Evolutionary conservation across 2,113 vertebrate species (phyloP), one percentile per base, ranked within the genome.

Genomic region (Solea solea): DNA sequence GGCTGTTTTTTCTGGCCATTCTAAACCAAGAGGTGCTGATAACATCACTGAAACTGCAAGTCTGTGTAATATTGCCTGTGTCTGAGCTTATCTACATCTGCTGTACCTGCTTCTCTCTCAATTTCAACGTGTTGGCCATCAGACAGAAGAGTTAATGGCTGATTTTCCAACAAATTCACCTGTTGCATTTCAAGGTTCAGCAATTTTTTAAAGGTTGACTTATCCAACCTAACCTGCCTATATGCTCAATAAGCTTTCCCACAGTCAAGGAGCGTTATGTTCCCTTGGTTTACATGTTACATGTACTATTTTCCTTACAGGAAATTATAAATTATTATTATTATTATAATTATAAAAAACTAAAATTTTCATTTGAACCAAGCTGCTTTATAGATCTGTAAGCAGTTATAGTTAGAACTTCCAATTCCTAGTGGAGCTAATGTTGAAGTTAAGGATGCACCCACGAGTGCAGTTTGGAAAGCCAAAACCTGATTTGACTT

Each of bases 21-120:
- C 50, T 69, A 55, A 68, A 58, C 28, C 41, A 25, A 61, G 27
- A 59, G 25, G 53, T 68, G 65, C 78, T 72, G 93, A 94, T 94
- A 86, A 2, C 64, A 91, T 94, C 92, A 70, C 50, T 74, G 64
- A 80, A 80, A 83, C 63, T 52, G 39, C 73, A 59, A 16, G 25
- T 57, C 52, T 71, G 28, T 49, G 57, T 73, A 70, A 82, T 66
- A 44, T 46, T 73, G 50, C 25, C 59, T 65, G 40, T 39, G 7
- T 14, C 21, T 14, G 13, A n/a, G 67, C 86, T 89, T 90, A 91
- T 91, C 88, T 86, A 50, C 68, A 85, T 76, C 83, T 77, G 52
- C 45, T 54, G 40, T 58, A 68, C 80, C 63, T 80, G 80, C 68
- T 70, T 83, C 69, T 53, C 62, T 69, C 56, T 44, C 3, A 13